Evolutionary conservation across 2,888 invertebrate species (phyloP), one percentile per base, ranked within the genome.

Genomic region (Bimastos eiseni): DNA sequence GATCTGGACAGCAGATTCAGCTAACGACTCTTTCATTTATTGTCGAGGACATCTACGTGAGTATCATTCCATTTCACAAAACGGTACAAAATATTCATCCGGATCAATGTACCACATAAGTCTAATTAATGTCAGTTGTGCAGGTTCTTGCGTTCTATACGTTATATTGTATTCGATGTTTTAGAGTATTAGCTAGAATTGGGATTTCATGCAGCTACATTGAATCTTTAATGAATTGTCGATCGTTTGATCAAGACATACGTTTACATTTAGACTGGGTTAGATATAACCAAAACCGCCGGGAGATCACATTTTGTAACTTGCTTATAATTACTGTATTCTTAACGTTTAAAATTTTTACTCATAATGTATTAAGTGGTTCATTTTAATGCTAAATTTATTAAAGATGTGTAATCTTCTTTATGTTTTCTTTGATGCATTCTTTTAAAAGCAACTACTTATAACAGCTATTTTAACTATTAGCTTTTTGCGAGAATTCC

Each of bases 1-100:
- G 90, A 90, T 90, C 34, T 90, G 90, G 90, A 90, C 90, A 17
- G 34, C 1, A 13, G n/a, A 37, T 38, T 38, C 36, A 30, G n/a
- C n/a, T n/a, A 33, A 90, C 33, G 38, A 90, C 34, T 83, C 83
- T 24, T 83, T 83, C n/a, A 38, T 83, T 24, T 90, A 83, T 70
- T 90, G 90, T 17, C 83, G 90, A 38, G 90, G 90, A 24, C 83
- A 90, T 38, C 24, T 37, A 21, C 70, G 70, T 70, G 13, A 70
- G 70, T 70, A 8, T 0, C 30, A 70, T n/a, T 70, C 30, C 17
- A n/a, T 8, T 70, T n/a, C 5, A 17, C 11, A 30, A 41, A 41
- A 41, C 15, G 41, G 15, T 41, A n/a, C n/a, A n/a, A n/a, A n/a
- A n/a, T n/a, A n/a, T n/a, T n/a, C 38, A 38, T 38, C 38, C 38